Conservation (phyloP, 2,113 vertebrate species). For the Epinephelus cyanopodus region DNA sequence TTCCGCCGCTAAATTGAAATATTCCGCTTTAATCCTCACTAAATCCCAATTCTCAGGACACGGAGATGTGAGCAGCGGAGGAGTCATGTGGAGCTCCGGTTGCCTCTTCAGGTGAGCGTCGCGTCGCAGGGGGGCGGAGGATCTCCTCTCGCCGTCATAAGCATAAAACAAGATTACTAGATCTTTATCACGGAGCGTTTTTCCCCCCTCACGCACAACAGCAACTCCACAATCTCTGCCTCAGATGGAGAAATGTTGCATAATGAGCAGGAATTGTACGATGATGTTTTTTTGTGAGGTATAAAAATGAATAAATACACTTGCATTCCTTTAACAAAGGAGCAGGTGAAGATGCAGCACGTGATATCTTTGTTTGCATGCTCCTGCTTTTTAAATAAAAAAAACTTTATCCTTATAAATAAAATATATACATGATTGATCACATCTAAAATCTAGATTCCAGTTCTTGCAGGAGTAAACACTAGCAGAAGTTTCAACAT, state of each 20-base stretch:
- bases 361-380: constrained; percentile 50
- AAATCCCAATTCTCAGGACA: constrained; percentile 70
- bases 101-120: constrained; percentile 77
- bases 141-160: constrained; percentile 63
- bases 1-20: constrained; percentile 74
- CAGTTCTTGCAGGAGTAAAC: constrained; percentile 42
- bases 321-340: constrained; percentile 19
- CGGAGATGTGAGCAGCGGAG: constrained; percentile 56
- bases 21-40: constrained; percentile 73
- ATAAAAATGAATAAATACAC: constrained; percentile 61
- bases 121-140: constrained; percentile 53
- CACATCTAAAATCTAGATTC: neutral
- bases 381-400: neutral
- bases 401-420: neutral
- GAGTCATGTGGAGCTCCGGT: constrained; percentile 63
- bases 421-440: neutral
- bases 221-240: constrained; percentile 42
- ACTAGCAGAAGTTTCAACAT: constrained; percentile 55
- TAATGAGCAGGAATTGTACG: constrained; percentile 48
- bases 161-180: constrained; percentile 76
- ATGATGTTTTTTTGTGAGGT: constrained; percentile 8
- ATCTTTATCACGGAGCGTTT: constrained; percentile 62
- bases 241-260: constrained; percentile 45
- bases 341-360: constrained; percentile 26
- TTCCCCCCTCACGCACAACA: constrained; percentile 16